Percentiles rank a stretch among this genome's conserved stretches.
Conservation (phyloP, 2,888 invertebrate genomes). For the Habroteleia sp. region DNA sequence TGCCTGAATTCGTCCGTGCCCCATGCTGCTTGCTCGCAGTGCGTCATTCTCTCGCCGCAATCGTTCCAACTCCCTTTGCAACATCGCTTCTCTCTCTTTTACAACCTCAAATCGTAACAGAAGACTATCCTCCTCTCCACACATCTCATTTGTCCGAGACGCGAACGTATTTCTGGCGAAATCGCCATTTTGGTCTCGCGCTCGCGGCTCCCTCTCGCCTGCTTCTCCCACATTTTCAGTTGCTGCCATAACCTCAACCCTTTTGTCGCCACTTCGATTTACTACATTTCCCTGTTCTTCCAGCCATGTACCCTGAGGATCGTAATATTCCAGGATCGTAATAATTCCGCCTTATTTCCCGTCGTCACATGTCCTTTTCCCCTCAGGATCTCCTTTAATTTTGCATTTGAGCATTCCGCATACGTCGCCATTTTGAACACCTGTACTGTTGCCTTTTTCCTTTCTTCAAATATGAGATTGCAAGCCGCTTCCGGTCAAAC, state of each 20-base stretch:
- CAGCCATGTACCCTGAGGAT: neutral
- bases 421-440: slow-evolving; percentile 5
- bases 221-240: neutral
- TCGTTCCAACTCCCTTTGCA: neutral
- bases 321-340: neutral
- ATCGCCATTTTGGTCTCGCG: neutral
- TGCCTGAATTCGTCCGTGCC: neutral
- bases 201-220: slow-evolving; percentile 1
- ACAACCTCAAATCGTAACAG: neutral
- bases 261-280: neutral
- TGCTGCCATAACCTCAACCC: neutral
- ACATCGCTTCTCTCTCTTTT: neutral
- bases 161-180: slow-evolving; percentile 1
- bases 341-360: slow-evolving; percentile 20
- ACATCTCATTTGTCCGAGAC: neutral
- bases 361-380: slow-evolving; percentile 4
- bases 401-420: neutral
- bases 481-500: slow-evolving; percentile 5
- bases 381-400: slow-evolving; percentile 7
- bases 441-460: neutral
- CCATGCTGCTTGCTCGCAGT: slow-evolving; percentile 1
- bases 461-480: neutral
- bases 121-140: neutral
- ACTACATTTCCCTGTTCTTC: neutral
- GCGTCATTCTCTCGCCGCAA: neutral